phyloP scores from a whole-genome alignment of 1,140 invertebrate species.

The Epicauta chinensis region DNA sequence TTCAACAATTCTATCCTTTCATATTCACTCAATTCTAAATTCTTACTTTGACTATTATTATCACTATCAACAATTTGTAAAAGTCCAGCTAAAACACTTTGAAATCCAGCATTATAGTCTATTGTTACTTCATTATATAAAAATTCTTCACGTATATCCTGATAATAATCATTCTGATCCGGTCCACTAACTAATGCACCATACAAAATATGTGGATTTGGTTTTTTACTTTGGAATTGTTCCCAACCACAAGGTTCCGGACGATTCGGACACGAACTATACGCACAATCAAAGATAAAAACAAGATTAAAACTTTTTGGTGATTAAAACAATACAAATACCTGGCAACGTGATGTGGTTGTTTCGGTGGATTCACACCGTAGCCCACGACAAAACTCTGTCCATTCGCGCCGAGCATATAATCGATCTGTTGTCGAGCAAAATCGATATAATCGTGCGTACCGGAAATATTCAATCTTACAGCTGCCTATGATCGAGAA shows the following conservation, averaged over 20 bases:
- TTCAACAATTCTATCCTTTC: no score
- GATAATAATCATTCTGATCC: constrained; percentile 48
- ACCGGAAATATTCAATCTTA: constrained; percentile 39
- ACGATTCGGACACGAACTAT: constrained; percentile 48
- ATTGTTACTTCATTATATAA: constrained; percentile 53
- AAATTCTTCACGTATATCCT: constrained; percentile 49
- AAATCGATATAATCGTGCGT: constrained; percentile 47
- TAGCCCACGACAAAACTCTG: constrained; percentile 60
- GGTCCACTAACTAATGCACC: constrained; percentile 55
- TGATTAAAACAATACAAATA: constrained; percentile 20
- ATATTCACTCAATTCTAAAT: no score
- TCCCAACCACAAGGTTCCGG: constrained; percentile 50
- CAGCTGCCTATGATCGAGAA: constrained; percentile 40
- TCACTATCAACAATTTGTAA: no score
- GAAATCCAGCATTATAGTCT: constrained; percentile 55
- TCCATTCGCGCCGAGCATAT: constrained; percentile 54
- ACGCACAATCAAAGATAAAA: constrained; percentile 2
- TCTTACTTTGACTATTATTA: no score
- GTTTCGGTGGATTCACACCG: constrained; percentile 51
- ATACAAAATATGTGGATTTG: constrained; percentile 51
- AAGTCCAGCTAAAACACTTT: constrained; percentile 45
- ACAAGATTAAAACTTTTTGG: background rate
- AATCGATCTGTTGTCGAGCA: constrained; percentile 56
- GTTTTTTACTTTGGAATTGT: constrained; percentile 40
- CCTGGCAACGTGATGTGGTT: constrained; percentile 51